Evolutionary conservation across 2,113 vertebrate species (phyloP).

Genomic region (Mirounga angustirostris): DNA sequence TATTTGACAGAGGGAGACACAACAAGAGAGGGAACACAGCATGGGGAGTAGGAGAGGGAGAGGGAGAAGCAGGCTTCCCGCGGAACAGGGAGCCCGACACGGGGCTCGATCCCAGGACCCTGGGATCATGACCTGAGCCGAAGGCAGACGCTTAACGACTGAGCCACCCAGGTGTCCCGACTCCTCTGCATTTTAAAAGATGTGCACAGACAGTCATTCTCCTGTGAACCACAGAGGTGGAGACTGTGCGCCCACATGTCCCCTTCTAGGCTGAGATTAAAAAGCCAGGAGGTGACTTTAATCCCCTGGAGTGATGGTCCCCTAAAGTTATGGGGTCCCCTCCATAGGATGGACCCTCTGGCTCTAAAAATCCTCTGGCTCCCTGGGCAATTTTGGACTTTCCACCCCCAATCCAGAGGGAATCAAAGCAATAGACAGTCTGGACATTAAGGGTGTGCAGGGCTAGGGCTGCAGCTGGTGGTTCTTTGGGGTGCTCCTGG

Average conservation of each 20-base stretch:
- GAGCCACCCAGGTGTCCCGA: background rate
- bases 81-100: too few species aligned
- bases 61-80: too few species aligned
- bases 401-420: background rate
- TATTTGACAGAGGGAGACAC: too few species aligned
- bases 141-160: background rate
- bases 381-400: background rate
- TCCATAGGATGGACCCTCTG: background rate
- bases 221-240: background rate
- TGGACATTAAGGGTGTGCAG: background rate
- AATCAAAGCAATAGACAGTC: background rate
- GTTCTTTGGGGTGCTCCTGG: background rate
- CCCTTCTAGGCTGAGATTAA: background rate
- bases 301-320: background rate
- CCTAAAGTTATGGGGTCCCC: background rate
- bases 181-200: background rate
- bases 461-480: background rate
- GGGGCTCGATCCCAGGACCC: too few species aligned
- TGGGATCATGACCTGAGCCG: background rate
- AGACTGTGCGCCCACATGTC: background rate
- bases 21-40: too few species aligned
- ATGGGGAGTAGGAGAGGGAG: too few species aligned
- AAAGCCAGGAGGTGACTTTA: background rate
- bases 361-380: background rate
- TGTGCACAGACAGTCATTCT: background rate